Evolutionary conservation across 1,140 invertebrate species (phyloP), one percentile per base, ranked within the genome.

Genomic region (Aricia agestis): DNA sequence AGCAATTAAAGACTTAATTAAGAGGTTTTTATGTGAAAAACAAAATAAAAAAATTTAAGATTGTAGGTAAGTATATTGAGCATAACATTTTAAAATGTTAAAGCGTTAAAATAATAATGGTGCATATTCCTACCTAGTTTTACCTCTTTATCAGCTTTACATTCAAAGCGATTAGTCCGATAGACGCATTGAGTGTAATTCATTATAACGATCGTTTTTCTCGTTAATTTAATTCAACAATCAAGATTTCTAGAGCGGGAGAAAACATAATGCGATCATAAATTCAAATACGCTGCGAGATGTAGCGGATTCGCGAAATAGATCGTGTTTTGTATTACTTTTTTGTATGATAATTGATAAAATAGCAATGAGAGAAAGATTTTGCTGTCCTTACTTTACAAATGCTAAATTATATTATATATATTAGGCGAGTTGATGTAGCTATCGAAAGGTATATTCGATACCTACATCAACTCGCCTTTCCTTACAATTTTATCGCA

Each of bases 191-290:
- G 13, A 52, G 45, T 17, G 10, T 19, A 63, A 63, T 63, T 52
- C 11, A 52, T 63, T 25, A 19, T 25, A 25, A 25, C 59, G 72
- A 68, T 63, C 57, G n/a, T 68, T 73, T 73, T 70, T 73, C 69
- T 67, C 58, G 72, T 70, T 67, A 66, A 69, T 70, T 73, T 67
- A 73, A 73, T 73, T 73, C 68, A 70, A 19, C 52, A 59, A 73
- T 69, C 25, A 41, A 70, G 68, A 73, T 73, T 73, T 73, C 72
- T 73, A 70, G 72, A 73, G 72, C 67, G 18, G 59, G 59, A 63
- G 59, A 63, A 63, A 63, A 63, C 59, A 63, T 63, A 63, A 19
- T 63, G 59, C 59, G 59, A 63, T 63, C 59, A 63, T 63, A 63
- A 63, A 63, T 63, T 63, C 59, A 63, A 63, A 63, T 63, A 63